Evolutionary conservation across 1,140 invertebrate species (phyloP), one percentile per base, ranked within the genome.

Genomic region (Nixonia krombeini): DNA sequence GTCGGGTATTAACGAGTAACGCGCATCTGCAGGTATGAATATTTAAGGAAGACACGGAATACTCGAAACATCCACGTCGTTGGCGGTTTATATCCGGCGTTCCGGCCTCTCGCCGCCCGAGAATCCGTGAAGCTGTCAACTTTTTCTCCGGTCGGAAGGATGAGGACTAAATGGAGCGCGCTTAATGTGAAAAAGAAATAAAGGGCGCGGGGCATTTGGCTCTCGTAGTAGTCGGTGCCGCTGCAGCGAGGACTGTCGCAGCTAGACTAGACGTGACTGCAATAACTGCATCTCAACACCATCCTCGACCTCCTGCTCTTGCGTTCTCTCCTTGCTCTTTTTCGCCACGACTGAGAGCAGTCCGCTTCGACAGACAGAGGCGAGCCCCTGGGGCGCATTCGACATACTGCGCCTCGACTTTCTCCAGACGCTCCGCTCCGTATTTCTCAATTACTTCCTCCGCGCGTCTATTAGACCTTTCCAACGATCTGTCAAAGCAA

Each of bases 191-290:
- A 59, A 65, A 75, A 74, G 63, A 49, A 68, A 45, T 23, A 62
- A 53, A 47, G 45, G 13, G 23, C 57, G 51, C 8, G 45, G 31
- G 56, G 55, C 50, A 57, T 55, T 68, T 57, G 51, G 51, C 47
- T 56, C 15, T 40, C 18, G 37, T 40, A n/a, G 16, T 16, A 9
- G 10, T 6, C 2, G 21, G 6, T 21, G 21, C 21, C 2, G 50
- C 15, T 51, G 47, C 37, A 58, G 40, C 49, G 33, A 49, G 49
- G 57, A 42, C 31, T 33, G 35, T 63, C 69, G 57, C 42, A 40
- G 37, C 26, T 70, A 46, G 62, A 51, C 40, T 47, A 72, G 51
- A 76, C 74, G 70, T 78, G 75, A 75, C 74, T 75, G 68, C 68
- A 78, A 76, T 74, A 76, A 73, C 42, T 71, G 62, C 56, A 45